Evolutionary conservation across 2,888 invertebrate genomes (phyloP), one percentile per base, ranked within the genome.

Genomic region (Hirtodrosophila trivittata): DNA sequence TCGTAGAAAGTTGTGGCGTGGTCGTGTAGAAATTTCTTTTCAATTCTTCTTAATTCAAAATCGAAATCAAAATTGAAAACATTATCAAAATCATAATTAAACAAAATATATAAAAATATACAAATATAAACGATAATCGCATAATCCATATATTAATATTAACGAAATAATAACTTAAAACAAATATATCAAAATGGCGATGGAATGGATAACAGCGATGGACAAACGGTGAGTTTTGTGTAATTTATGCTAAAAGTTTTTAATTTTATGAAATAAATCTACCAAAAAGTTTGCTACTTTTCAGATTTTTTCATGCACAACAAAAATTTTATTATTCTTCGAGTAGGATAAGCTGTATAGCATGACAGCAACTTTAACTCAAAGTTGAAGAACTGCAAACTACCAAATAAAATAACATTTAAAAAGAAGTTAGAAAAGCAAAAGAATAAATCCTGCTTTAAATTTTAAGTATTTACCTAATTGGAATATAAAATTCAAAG

Each of bases 171-270:
- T 8, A 18, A 33, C 30, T 16, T 37, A 32, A 9, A 56, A 6
- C 14, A 28, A 38, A 38, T 8, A 26, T 13, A 43, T 32, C 72
- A 80, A 82, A 75, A 91, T 91, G 91, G 92, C 92, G 59, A 92
- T 92, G 90, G 92, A 92, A 90, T 92, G 92, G 92, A 92, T 92
- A 87, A 92, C 92, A 59, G 92, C 92, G 43, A 92, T 92, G 89
- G 92, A 92, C 89, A 92, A 92, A 87, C 91, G 92, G 92, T 92
- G 80, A 86, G 88, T 82, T 4, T 16, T n/a, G n/a, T 35, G 10
- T 13, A 35, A 35, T 8, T 9, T 7, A 16, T 38, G 4, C 9
- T 5, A 35, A 13, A 35, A 35, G 30, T 63, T 16, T 25, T 25
- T 38, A 1, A 21, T 32, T 10, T 28, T 28, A 13, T 12, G n/a